Percentiles rank a stretch among this genome's conserved stretches.
Conservation (phyloP, 2,113 vertebrate species). For the Centropristis striata region DNA sequence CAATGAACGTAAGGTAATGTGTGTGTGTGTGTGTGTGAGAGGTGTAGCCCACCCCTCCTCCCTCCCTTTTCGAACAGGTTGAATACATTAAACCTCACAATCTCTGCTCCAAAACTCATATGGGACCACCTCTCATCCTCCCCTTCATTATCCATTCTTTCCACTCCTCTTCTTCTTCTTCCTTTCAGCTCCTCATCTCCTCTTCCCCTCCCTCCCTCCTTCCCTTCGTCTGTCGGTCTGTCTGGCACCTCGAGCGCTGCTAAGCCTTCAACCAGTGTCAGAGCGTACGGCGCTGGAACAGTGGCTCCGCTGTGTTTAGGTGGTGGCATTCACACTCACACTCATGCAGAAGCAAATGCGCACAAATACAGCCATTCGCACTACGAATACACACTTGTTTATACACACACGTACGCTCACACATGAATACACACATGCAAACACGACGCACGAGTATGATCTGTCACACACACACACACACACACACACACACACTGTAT, state of each 20-base stretch:
- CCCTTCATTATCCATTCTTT: conserved; percentile 83
- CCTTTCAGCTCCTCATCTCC: conserved; percentile 64
- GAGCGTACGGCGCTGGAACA: conserved; percentile 66
- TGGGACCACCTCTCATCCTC: conserved; percentile 72
- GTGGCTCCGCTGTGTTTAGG: conserved; percentile 71
- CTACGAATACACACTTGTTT: conserved; percentile 51
- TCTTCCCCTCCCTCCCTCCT: conserved; percentile 17
- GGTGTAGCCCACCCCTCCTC: conserved; percentile 57
- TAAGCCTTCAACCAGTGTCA: conserved; percentile 77
- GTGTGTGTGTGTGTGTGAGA: conserved; percentile 1
- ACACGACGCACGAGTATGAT: conserved; percentile 44
- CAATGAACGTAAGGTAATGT: neutral
- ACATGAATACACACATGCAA: conserved; percentile 38
- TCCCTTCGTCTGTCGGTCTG: conserved; percentile 60
- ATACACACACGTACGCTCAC: conserved; percentile 40
- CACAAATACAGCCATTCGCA: conserved; percentile 42
- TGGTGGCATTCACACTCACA: conserved; percentile 46
- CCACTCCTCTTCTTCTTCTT: conserved; percentile 45
- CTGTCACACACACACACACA: conserved; percentile 58
- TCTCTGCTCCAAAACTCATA: conserved; percentile 68
- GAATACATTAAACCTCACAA: conserved; percentile 77
- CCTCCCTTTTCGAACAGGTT: conserved; percentile 66
- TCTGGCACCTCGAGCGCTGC: conserved; percentile 71
- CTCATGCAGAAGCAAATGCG: conserved; percentile 33
- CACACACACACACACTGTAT: conserved; percentile 32